These are phyloP conservation scores for Cherax destructor DNA, from an alignment of 1,140 invertebrate genomes.

Conservation along the genomic window DNA sequence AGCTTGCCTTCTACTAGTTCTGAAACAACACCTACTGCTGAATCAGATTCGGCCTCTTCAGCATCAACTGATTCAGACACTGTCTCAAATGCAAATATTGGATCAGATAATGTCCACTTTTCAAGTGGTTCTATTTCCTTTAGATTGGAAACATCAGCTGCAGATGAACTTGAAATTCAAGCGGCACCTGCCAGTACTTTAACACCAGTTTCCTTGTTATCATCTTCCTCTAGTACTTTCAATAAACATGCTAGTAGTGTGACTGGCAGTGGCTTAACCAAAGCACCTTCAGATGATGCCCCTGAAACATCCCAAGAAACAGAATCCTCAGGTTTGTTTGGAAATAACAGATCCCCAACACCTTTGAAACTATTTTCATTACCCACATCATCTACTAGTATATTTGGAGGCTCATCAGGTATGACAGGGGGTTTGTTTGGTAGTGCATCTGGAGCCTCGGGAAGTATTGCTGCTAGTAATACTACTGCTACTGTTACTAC, in stretches of 20 bases:
- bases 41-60: conserved; percentile 22
- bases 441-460: background rate
- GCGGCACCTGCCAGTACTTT: background rate
- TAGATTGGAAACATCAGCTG: background rate
- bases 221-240: background rate
- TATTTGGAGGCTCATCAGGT: conserved; percentile 1
- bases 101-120: background rate
- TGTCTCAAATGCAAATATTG: conserved; percentile 37
- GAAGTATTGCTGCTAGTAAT: conserved; percentile 8
- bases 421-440: conserved; percentile 38
- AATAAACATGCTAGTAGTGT: background rate
- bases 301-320: background rate
- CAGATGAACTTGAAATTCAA: background rate
- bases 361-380: background rate
- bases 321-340: conserved; percentile 24
- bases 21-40: background rate
- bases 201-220: background rate
- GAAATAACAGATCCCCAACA: background rate
- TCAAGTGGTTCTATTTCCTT: background rate
- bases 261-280: background rate
- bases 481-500: background rate
- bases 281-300: background rate
- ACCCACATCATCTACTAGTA: background rate
- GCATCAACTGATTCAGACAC: conserved; percentile 40
- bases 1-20: background rate